Evolutionary conservation across 2,888 invertebrate species (phyloP), one percentile per base, ranked within the genome.

Genomic region (Endotricha flammealis): DNA sequence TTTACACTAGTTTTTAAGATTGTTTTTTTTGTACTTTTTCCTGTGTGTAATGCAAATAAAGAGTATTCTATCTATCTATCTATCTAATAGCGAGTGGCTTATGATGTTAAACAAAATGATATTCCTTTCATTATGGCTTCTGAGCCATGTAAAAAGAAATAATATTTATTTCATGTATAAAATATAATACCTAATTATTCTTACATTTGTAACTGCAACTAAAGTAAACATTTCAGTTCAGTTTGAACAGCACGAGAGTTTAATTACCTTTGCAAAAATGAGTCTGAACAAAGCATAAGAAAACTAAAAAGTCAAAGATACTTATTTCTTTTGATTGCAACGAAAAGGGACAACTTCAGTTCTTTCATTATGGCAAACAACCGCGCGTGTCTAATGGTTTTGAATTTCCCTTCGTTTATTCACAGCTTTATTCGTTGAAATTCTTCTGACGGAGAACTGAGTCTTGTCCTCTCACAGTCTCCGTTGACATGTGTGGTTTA

Each of bases 401-500:
- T 39, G 36, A 46, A 43, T 48, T 52, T 32, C 34, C 24, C 35
- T 14, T 45, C 37, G 39, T 29, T 35, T 29, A 29, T 35, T 29
- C 29, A 35, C 12, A 35, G 35, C 28, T 31, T 36, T 38, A 29
- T 38, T 38, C 38, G 27, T 31, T 29, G 29, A 39, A 14, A 34
- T 32, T 42, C 28, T 39, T 31, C 36, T 33, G 33, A 33, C 16
- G 37, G 23, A 27, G 23, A 29, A 23, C 9, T 11, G 35, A 29
- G 38, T 27, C 22, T 33, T 39, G 44, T 34, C 6, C 37, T 30
- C 31, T 38, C 45, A 39, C 41, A 44, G 44, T 46, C 43, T 41
- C 48, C 42, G 38, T 38, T 45, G 50, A 59, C 46, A 44, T 42
- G 50, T 57, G 57, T 52, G 60, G 48, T 54, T 57, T 57, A 54